Base-by-base conservation (phyloP, 2,888 invertebrate genomes). In the Morpho helenor region DNA sequence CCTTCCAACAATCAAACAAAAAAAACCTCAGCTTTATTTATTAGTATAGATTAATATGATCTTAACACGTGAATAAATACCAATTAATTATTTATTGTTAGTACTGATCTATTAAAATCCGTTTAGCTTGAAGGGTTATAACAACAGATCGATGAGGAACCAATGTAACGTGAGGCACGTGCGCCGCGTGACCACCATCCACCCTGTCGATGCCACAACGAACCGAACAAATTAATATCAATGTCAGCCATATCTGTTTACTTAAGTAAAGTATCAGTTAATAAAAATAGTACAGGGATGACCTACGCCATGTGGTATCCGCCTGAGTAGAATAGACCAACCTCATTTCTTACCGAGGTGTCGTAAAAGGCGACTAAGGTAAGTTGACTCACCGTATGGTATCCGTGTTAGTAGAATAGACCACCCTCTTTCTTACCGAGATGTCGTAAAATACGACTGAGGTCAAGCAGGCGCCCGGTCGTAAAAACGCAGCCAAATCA, bases 101-200 rank as follows among this genome's bases (percentile, higher is more conserved):
- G 42, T 2, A 43, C 2, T 16, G 40, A 49, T 2, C 40, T 2
- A n/a, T 7, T 48, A 7, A 8, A 47, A 6, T 31, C 47, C 22
- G 41, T 50, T 60, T 42, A 41, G 51, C 31, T 54, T 41, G 41
- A 49, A 49, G 16, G 57, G 53, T 43, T 56, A 53, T 49, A 49
- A 42, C 10, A 44, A 50, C 43, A 43, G 55, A 57, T 62, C 61
- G 58, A 58, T 55, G 23, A 41, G 48, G 42, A 41, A 56, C 23
- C 54, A 44, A 41, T 43, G 62, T 59, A 59, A 53, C 62, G 62
- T 62, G 62, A 56, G 54, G 9, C 62, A 62, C 62, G 62, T 62
- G 60, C 57, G 59, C 56, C 62, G 54, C 60, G 62, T 62, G 57
- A 57, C 61, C 52, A 49, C 45, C 44, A 16, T 8, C 51, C 55